Evolutionary conservation across 2,888 invertebrate genomes (phyloP), one percentile per base, ranked within the genome.

Genomic region (Anorthoa munda): DNA sequence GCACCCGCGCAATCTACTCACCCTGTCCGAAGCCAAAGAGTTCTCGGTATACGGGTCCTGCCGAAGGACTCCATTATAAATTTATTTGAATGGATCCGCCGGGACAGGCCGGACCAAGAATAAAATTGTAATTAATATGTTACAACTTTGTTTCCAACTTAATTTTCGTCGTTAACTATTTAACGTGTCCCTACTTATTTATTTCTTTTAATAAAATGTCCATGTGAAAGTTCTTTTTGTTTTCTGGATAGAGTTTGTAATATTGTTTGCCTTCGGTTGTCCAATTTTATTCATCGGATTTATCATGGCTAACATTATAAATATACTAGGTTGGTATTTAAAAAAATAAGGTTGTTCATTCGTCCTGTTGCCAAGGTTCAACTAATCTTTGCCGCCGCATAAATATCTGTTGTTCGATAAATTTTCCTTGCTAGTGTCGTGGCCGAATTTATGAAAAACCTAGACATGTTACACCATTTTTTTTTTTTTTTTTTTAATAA

Each of bases 31-130:
- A 13, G 31, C 18, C 59, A 66, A 31, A 58, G 23, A 66, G 77
- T 77, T 72, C 23, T 17, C 48, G 23, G 78, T 56, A 59, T 45
- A 69, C 55, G 12, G 55, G 21, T 51, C 50, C 48, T 39, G 26
- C 17, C 39, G 55, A 69, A 63, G 39, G 18, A 56, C 17, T 64
- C 58, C 68, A 78, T 82, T 82, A 82, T 59, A 66, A 72, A 80
- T 82, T 63, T 72, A 77, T 69, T 66, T 56, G 46, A 64, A 81
- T 63, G 56, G 66, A 53, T 65, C 71, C 67, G 13, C 18, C n/a
- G 65, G 65, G 77, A 58, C 58, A 12, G 26, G 12, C 26, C 23
- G 53, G 51, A 50, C 66, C 63, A 63, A 72, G 56, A 55, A 70
- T 64, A 56, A 59, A 75, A 81, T 65, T 70, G 11, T 48, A 53